Evolutionary conservation across 2,888 invertebrate species (phyloP), one percentile per base, ranked within the genome.

Genomic region (Erebia epiphron): DNA sequence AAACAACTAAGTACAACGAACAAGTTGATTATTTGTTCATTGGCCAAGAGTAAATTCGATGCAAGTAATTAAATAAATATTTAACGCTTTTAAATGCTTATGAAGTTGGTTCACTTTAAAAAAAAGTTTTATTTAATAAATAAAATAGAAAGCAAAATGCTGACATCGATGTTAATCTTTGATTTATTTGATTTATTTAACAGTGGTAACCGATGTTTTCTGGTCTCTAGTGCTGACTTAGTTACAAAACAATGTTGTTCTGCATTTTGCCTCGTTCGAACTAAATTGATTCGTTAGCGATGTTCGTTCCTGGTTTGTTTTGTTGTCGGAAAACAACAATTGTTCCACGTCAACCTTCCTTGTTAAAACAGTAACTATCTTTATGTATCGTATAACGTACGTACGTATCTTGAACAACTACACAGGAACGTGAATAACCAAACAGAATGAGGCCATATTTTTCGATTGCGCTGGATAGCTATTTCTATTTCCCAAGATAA

Each of bases 251-350:
- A 58, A 60, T 67, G 52, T 35, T 11, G 58, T 26, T 69, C 60
- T 69, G 50, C 57, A 64, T 72, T 69, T 69, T 46, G 7, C 49
- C 16, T 58, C 26, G 41, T 54, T 67, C 41, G 63, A 67, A 56
- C 50, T 66, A 46, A 56, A 49, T 68, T 50, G 65, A 62, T 56
- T 72, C 60, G 68, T 66, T 66, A 69, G 50, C 26, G 41, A 18
- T 8, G 41, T 46, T 43, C 21, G 66, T 41, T 18, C 18, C 18
- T 1, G 43, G 26, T 56, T 66, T 46, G 43, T 66, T 66, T 66
- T 66, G 43, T 13, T 43, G 13, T 21, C 49, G 46, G 16, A 62
- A 62, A 62, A 62, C 49, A 46, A 61, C 16, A 62, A 21, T 62
- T 49, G 62, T 21, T 18, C 5, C 21, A 0, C 49, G 49, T 21